A percentile compares a stretch with the other conserved stretches of the same genome.
phyloP scores from a whole-genome alignment of 2,113 vertebrate genomes.

The Diadophis punctatus region DNA sequence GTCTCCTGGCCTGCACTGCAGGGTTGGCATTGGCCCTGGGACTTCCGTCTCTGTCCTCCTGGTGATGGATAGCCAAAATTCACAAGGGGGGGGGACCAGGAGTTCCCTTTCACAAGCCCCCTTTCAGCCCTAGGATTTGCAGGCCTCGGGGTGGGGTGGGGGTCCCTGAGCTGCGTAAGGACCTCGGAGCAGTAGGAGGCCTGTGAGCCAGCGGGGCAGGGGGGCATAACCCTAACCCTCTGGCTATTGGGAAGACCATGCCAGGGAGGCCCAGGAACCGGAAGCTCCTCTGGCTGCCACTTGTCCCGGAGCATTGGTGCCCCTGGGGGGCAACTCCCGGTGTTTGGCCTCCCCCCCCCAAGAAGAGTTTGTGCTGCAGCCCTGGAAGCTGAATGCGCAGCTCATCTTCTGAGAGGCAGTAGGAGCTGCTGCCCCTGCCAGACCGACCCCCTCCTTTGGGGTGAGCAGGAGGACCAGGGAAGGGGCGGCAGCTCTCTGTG shows the following conservation, averaged over 20 bases:
- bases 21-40: background rate
- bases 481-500: background rate
- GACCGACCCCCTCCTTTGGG: background rate
- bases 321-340: background rate
- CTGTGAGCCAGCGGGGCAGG: background rate
- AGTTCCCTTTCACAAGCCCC: background rate
- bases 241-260: background rate
- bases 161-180: background rate
- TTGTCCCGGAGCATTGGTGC: background rate
- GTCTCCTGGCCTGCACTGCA: background rate
- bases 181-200: background rate
- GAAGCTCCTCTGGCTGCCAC: background rate
- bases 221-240: accelerated
- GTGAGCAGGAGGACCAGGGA: background rate
- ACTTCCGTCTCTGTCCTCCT: background rate
- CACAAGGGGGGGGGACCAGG: background rate
- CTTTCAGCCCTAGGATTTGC: background rate
- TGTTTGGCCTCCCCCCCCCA: background rate
- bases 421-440: background rate
- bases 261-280: background rate
- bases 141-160: background rate
- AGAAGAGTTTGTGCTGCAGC: background rate
- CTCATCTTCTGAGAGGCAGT: background rate
- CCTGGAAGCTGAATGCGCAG: background rate
- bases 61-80: background rate